Base-by-base conservation (phyloP, 2,113 vertebrate genomes). In the Sphaerodactylus townsendi region DNA sequence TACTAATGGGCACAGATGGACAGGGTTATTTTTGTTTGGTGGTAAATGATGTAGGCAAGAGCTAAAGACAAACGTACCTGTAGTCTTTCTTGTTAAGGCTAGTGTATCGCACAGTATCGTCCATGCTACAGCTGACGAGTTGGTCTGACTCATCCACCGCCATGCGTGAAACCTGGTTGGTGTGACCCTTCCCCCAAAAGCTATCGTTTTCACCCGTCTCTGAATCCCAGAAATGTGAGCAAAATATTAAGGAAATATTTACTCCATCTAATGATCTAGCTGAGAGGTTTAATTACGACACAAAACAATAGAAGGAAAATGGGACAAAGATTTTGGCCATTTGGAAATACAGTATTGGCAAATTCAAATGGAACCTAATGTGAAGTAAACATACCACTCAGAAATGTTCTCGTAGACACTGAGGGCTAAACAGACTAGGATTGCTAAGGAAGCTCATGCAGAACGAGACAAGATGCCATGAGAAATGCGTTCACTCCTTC, bases 121-220 rank as follows among this genome's bases (percentile, higher is more conserved):
- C 99, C 99, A 99, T 99, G 91, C 98, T 97, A 95, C 98, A 99
- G 17, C 96, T 97, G 71, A 99, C 97, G 84, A 99, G 94, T 73
- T 97, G 96, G 30, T 93, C 91, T 0, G 90, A 90, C 2, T 97
- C 96, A 2, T 98, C 94, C 53, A 96, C 92, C 1, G 89, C 93
- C 96, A 99, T 97, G 91, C 95, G 96, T 85, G 96, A 97, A 92
- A 99, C 98, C 91, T 97, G 97, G 92, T 99, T 99, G 30, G 96
- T 97, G 93, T 99, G 99, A 41, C 98, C 98, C 87, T 99, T 99
- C 10, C 98, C 99, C 2, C 93, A 87, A 77, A 99, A 97, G 68
- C 92, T 93, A 85, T 98, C 97, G 0, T 98, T 99, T 85, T 97
- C 97, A 21, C 98, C 99, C 0, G 97, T 98, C 85, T 97, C 97